These are phyloP conservation scores for Heteronetta atricapilla DNA, from an alignment of 2,113 vertebrate genomes.

Conservation along the genomic window DNA sequence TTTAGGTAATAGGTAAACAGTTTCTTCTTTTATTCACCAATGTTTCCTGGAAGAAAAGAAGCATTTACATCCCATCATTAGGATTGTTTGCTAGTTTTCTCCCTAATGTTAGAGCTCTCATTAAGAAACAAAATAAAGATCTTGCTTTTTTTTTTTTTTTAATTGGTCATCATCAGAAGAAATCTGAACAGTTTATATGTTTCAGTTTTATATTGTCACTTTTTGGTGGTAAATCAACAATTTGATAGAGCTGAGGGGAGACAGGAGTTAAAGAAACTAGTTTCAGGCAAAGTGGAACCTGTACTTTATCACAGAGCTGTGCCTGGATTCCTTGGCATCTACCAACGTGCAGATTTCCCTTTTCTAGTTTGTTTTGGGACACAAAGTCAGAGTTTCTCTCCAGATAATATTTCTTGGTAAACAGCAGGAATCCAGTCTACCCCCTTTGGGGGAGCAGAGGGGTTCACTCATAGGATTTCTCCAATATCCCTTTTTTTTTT, in stretches of 20 bases:
- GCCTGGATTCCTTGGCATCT: background rate
- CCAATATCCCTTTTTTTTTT: background rate
- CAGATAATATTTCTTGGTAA: background rate
- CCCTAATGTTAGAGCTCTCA: background rate
- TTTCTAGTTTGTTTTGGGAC: background rate
- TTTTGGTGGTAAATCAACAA: background rate
- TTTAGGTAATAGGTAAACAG: background rate
- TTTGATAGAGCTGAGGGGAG: background rate
- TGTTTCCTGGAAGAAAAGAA: background rate
- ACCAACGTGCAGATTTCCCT: background rate
- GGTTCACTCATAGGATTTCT: background rate
- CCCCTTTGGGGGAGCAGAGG: fast-evolving
- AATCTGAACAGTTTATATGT: background rate
- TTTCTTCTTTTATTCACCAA: background rate
- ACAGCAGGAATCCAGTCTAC: too few relatives aligned
- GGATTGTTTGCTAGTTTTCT: background rate
- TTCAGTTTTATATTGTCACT: background rate
- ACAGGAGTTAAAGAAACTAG: background rate
- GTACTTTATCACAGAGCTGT: background rate
- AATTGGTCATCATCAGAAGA: background rate
- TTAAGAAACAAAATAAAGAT: background rate
- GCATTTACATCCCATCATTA: background rate
- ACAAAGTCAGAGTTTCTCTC: background rate
- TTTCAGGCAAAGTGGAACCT: background rate
- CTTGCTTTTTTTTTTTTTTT: background rate